These are phyloP conservation scores for Pteropus rufus DNA, from an alignment of 2,797 vertebrate species.

Conservation along the genomic window DNA sequence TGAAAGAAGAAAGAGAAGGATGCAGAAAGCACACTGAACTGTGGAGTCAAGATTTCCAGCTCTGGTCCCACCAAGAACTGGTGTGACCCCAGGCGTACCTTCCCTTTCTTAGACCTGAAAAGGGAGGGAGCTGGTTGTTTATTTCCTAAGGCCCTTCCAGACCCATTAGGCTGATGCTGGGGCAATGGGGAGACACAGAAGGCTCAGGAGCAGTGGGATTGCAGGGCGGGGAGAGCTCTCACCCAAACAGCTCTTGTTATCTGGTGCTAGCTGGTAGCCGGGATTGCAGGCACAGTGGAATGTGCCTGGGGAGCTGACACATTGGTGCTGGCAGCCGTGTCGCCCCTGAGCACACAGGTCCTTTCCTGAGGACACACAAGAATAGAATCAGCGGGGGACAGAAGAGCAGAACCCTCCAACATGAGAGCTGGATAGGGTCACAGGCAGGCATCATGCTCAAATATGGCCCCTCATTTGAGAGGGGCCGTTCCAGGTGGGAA, in stretches of 20 bases:
- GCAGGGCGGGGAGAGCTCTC: conserved; percentile 49
- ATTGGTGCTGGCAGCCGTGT: conserved; percentile 94
- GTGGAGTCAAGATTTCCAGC: background rate
- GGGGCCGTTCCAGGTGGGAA: background rate
- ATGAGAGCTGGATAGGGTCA: background rate
- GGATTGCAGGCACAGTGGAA: conserved; percentile 92
- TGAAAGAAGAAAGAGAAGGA: background rate
- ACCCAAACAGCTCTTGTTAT: conserved; percentile 92
- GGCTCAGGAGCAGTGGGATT: background rate
- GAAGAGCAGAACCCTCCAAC: background rate
- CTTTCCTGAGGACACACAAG: conserved; percentile 83
- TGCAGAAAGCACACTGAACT: background rate
- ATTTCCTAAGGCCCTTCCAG: background rate
- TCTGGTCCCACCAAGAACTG: background rate
- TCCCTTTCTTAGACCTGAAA: background rate
- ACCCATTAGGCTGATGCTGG: background rate
- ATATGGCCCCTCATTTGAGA: background rate
- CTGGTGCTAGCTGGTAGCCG: conserved; percentile 88
- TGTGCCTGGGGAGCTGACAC: conserved; percentile 87
- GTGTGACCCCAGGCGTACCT: background rate
- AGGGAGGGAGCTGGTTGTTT: background rate
- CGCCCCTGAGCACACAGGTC: conserved; percentile 88
- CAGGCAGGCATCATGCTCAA: background rate
- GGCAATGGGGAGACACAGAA: background rate
- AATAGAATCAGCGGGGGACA: background rate